Base-by-base conservation (phyloP, 2,113 vertebrate genomes). In the Odontophorus gujanensis region DNA sequence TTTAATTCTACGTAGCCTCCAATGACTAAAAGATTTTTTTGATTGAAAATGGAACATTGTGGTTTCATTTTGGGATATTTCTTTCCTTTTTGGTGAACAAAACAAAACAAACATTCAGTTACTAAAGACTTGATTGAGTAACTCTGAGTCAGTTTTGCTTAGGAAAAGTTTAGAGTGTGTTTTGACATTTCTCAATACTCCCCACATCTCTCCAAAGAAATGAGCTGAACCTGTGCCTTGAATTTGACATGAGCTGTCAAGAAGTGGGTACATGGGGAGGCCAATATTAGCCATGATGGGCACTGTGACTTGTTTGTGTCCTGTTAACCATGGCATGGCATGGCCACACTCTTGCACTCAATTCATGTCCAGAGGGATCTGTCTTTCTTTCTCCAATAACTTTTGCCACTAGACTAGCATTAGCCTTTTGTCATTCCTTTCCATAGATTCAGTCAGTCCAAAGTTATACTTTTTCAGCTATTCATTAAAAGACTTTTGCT, bases 131-230 rank as follows among this genome's bases (percentile, higher is more conserved):
- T 76, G 38, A 63, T 87, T 81, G 19, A 47, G 57, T 57, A 78
- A 62, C 66, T 88, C 24, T 80, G 30, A 81, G 61, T 36, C 34
- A 61, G 1, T 87, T 92, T 92, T 85, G 11, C 51, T 40, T 73
- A 76, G 11, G 36, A 91, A 79, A 72, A 61, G 26, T 79, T 92
- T 68, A 85, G 76, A 93, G 8, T 13, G 21, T 65, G 40, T 81
- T 92, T 90, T 89, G 38, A 42, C 47, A 25, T 78, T 90, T 89
- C 77, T 86, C 34, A 90, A 81, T 93, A 62, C 51, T 92, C 13
- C 16, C 21, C n/a, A 8, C 18, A 32, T 51, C 9, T 81, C 25
- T 5, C 0, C 53, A 68, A 50, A 77, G 20, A 88, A 63, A 17
- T 76, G 81, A 38, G 38, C 61, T 93, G 87, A 40, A 57, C 67